Evolutionary conservation across 2,797 vertebrate species (phyloP), one percentile per base, ranked within the genome.

Genomic region (Scomberomorus guttatus): DNA sequence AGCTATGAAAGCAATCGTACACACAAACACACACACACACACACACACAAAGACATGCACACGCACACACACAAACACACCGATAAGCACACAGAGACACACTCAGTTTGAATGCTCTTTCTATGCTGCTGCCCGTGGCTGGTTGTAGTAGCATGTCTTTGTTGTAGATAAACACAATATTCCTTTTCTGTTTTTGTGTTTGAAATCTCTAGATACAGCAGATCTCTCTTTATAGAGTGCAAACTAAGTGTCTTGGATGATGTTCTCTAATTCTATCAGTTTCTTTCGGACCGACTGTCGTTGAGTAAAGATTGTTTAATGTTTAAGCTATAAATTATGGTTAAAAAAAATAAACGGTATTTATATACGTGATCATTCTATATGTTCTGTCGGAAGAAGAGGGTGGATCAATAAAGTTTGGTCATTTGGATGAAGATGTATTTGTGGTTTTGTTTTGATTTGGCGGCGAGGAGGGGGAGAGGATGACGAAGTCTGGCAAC

Each of bases 361-460:
- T 94, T 90, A 91, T 92, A 88, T 87, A 90, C 59, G 80, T 90
- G 76, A 80, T 87, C 52, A 80, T 83, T 89, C 58, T 86, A 67
- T 52, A 20, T 90, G 84, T 87, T 90, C 92, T 90, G 92, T 92
- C 90, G 90, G 67, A 71, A 64, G 93, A 79, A 93, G 93, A 93
- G 91, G 88, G 79, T 92, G 93, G 91, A 94, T 95, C 92, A 97
- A 97, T 97, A 97, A 97, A 97, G 86, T 95, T 95, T 94, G 94
- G 93, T 93, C 91, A 89, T 95, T 95, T 95, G 94, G 94, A 94
- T 78, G 77, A 89, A 72, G 73, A 59, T 85, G 74, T 72, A 64
- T 80, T 64, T 81, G 58, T 81, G 65, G 24, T 65, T 71, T 83
- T 68, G 17, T 27, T 60, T 50, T 72, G 71, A 12, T 17, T 69